Conservation (phyloP, 2,888 invertebrate genomes). For the Acanthosepion esculentum region DNA sequence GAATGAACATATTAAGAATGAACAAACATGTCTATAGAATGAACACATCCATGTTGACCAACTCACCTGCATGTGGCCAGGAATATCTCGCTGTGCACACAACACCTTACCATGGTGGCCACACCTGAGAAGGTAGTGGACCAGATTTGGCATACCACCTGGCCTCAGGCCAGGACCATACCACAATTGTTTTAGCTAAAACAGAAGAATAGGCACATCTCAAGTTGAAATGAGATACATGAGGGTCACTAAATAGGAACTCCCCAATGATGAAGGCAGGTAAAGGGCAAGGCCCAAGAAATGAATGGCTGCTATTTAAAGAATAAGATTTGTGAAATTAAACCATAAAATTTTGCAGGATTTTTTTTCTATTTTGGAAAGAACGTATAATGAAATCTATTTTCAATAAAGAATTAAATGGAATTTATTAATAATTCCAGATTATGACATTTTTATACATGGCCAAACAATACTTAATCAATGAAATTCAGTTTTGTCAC, state of each 20-base stretch:
- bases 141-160: conserved; percentile 24
- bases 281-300: not conserved
- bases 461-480: too few relatives aligned
- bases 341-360: not conserved
- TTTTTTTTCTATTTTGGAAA: not conserved
- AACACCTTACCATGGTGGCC: conserved; percentile 37
- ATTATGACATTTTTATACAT: too few relatives aligned
- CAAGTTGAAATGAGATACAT: not conserved
- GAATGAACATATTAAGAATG: not conserved
- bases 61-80: conserved; percentile 45
- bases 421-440: too few relatives aligned
- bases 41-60: conserved; percentile 34
- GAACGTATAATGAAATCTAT: not conserved
- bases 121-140: conserved; percentile 45
- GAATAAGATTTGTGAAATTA: not conserved
- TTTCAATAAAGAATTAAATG: not conserved
- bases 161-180: conserved; percentile 46
- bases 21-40: conserved; percentile 6
- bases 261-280: conserved; percentile 6
- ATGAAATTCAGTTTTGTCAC: too few relatives aligned
- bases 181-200: conserved; percentile 44
- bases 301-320: not conserved
- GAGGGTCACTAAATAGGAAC: not conserved
- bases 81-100: conserved; percentile 40
- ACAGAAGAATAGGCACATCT: conserved; percentile 40